Base-by-base conservation (phyloP, 2,113 vertebrate genomes). In the Numida meleagris region DNA sequence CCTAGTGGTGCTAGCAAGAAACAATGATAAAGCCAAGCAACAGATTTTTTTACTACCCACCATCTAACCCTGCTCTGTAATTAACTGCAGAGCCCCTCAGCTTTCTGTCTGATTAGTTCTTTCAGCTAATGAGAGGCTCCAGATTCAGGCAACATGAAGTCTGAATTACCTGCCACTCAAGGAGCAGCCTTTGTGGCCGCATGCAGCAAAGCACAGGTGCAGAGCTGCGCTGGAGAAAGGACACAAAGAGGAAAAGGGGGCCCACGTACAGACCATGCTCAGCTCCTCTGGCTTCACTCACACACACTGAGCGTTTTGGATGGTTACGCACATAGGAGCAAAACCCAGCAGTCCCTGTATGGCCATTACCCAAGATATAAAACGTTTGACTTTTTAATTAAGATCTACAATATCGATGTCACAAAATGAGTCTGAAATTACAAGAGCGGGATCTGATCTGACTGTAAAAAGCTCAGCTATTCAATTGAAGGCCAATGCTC, bases 351-450 rank as follows among this genome's bases (percentile, higher is more conserved):
- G 93, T 95, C 96, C 93, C 93, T 96, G 50, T 96, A 96, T 71
- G 88, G 94, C 95, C 96, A 97, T 94, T 97, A 96, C 76, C 74
- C 86, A 82, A 95, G 87, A 94, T 95, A 95, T 91, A 96, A 97
- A 97, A 96, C 75, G 86, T 82, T 92, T 82, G 91, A 74, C 59
- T 57, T 94, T 94, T 97, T 97, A 95, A 96, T 97, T 96, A 97
- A 97, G 93, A 94, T 90, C 88, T 92, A 96, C 88, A 66, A 88
- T 96, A 96, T 97, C 93, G 27, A 73, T 95, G 91, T 90, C 93
- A 97, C 95, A 90, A 96, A 96, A 96, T 82, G 36, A 92, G 86
- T 87, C 95, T 96, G 96, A 97, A 96, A 95, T 95, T 96, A 83
- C 93, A 96, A 94, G 78, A 96, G 84, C 57, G 31, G 83, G 82